Percentiles rank a stretch among this genome's conserved stretches.
Evolutionary conservation across 1,140 invertebrate species (phyloP).

Genomic region (Drosophila mojavensis): DNA sequence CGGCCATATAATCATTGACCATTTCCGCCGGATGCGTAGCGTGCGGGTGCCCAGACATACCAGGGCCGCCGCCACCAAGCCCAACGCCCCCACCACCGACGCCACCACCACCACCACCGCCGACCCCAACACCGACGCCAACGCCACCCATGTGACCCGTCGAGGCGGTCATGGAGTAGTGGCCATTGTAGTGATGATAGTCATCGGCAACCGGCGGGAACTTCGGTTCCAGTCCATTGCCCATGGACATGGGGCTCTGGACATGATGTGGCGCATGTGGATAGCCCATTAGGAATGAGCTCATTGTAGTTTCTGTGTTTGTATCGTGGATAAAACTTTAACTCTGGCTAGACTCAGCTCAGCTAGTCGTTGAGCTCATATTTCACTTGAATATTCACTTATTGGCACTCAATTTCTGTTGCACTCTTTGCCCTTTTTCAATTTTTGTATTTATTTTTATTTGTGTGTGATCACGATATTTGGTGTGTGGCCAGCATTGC

Average conservation of each 20-base stretch:
- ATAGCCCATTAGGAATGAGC: slow-evolving; percentile 84
- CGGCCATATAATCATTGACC: slow-evolving; percentile 83
- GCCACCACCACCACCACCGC: slow-evolving; percentile 14
- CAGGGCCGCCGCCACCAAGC: slow-evolving; percentile 23
- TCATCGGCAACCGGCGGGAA: slow-evolving; percentile 83
- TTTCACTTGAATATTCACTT: slow-evolving; percentile 37
- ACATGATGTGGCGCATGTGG: slow-evolving; percentile 85
- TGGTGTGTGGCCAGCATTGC: slow-evolving; percentile 28
- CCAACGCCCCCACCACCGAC: slow-evolving; percentile 26
- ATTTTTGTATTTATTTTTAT: too few relatives aligned
- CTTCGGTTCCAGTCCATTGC: slow-evolving; percentile 79
- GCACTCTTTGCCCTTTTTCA: slow-evolving; percentile 22
- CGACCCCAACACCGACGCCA: slow-evolving; percentile 16
- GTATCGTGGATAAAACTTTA: slow-evolving; percentile 5
- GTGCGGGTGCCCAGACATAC: slow-evolving; percentile 78
- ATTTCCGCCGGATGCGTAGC: slow-evolving; percentile 81
- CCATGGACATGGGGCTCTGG: slow-evolving; percentile 83
- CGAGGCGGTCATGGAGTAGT: slow-evolving; percentile 81
- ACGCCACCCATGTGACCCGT: slow-evolving; percentile 73
- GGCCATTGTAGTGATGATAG: slow-evolving; percentile 83
- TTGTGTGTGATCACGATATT: slow-evolving; percentile 24
- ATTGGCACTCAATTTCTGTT: slow-evolving; percentile 36
- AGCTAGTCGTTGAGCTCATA: slow-evolving; percentile 34
- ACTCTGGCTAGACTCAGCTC: slow-evolving; percentile 40
- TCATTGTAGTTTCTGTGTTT: slow-evolving; percentile 61